These are phyloP conservation scores for Torymus auratus DNA, from an alignment of 2,888 invertebrate genomes.

Conservation along the genomic window DNA sequence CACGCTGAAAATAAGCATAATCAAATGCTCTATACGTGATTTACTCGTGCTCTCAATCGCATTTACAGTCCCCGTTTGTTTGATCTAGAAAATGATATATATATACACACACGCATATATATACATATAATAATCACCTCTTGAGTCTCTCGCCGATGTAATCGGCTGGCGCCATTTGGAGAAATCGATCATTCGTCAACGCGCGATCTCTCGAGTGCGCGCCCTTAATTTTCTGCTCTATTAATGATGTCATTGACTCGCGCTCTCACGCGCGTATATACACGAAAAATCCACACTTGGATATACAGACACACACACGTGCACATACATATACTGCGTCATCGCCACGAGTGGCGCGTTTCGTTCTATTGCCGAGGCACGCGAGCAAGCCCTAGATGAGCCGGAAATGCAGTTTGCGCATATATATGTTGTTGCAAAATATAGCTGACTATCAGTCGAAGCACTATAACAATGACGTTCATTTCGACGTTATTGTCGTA, in stretches of 20 bases:
- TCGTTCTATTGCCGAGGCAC: constrained; percentile 23
- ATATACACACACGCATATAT: no score
- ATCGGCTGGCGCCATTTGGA: constrained; percentile 1
- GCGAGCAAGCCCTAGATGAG: constrained; percentile 38
- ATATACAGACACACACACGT: not conserved
- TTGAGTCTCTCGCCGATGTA: no score
- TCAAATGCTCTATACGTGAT: not conserved
- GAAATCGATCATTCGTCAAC: constrained; percentile 49
- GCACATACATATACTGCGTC: not conserved
- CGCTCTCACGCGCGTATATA: not conserved
- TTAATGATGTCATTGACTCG: constrained; percentile 55
- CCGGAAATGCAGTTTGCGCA: constrained; percentile 52
- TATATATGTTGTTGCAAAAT: constrained; percentile 30
- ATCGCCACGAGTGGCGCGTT: not conserved
- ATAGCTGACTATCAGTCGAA: constrained; percentile 21
- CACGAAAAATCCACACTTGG: constrained; percentile 15
- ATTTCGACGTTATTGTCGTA: constrained; percentile 19
- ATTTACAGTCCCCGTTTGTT: not conserved
- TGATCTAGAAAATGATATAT: constrained; percentile 5
- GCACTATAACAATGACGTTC: constrained; percentile 22
- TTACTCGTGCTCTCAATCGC: not conserved
- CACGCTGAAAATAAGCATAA: no score
- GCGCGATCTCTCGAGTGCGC: not conserved
- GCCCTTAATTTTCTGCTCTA: constrained; percentile 55
- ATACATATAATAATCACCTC: no score